Percentiles rank a stretch among this genome's conserved stretches.
Conservation (phyloP, 2,888 invertebrate genomes). For the Drosophila subquinaria region DNA sequence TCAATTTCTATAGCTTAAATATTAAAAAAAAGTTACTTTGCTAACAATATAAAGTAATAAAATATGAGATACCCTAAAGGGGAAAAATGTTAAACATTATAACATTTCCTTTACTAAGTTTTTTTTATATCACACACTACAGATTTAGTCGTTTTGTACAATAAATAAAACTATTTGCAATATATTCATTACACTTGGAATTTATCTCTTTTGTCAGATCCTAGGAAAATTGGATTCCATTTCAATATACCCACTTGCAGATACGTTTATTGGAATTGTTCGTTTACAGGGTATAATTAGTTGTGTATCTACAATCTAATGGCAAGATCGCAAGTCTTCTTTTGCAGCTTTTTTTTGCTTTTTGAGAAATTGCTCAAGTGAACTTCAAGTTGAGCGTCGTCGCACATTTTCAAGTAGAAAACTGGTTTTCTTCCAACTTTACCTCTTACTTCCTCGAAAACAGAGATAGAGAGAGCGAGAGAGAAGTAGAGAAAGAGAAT, state of each 20-base stretch:
- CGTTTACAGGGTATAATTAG: conserved; percentile 50
- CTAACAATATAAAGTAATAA: background rate
- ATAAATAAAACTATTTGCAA: background rate
- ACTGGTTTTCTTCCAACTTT: conserved; percentile 39
- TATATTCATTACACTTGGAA: background rate
- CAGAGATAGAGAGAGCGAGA: background rate
- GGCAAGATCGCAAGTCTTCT: conserved; percentile 30
- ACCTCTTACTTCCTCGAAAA: conserved; percentile 14
- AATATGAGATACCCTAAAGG: background rate
- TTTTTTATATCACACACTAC: no score
- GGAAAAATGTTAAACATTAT: background rate
- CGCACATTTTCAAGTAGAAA: conserved; percentile 43
- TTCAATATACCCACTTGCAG: conserved; percentile 7
- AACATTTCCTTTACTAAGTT: no score
- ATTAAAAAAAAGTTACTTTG: no score
- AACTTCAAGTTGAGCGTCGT: conserved; percentile 45
- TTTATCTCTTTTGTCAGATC: no score
- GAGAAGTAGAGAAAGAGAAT: background rate
- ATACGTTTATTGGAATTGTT: background rate
- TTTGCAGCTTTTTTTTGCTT: conserved; percentile 22
- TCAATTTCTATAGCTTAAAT: background rate
- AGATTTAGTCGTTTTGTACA: no score
- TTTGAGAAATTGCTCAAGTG: conserved; percentile 55
- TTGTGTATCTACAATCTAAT: conserved; percentile 43
- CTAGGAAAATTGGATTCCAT: background rate